Conservation (phyloP, 2,888 invertebrate genomes). For the Diloba caeruleocephala region DNA sequence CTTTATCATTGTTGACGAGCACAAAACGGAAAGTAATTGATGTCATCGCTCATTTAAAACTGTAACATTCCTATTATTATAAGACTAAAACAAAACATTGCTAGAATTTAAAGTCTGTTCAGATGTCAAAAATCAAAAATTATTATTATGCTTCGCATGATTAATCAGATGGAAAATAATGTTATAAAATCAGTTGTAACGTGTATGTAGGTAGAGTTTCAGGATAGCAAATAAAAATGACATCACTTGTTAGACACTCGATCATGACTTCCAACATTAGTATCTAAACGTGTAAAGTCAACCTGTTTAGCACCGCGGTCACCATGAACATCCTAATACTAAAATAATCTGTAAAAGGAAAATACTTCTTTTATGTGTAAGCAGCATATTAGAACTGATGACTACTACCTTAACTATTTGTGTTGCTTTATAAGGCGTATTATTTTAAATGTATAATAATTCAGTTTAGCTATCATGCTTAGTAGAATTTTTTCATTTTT, state of each 20-base stretch:
- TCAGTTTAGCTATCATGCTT: too few species aligned
- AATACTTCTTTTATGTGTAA: conserved; percentile 5
- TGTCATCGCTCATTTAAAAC: conserved; percentile 24
- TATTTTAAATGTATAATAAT: background rate
- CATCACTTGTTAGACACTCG: conserved; percentile 14
- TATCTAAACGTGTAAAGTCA: conserved; percentile 1
- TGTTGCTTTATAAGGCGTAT: background rate
- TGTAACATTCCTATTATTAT: background rate
- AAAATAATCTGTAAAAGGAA: conserved; percentile 3
- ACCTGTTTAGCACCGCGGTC: conserved; percentile 15
- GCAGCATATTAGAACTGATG: background rate
- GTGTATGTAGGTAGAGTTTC: conserved; percentile 3
- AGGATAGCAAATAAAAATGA: conserved; percentile 11
- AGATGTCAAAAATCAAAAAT: too few species aligned
- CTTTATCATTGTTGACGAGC: conserved; percentile 35
- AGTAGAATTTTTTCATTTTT: too few species aligned
- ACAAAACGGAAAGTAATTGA: conserved; percentile 30
- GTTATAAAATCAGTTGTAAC: conserved; percentile 3
- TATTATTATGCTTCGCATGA: too few species aligned
- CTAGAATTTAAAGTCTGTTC: too few species aligned
- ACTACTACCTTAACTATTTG: background rate
- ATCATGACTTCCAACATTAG: conserved; percentile 14
- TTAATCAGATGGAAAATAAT: background rate
- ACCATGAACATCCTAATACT: conserved; percentile 13
- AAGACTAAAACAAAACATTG: conserved; percentile 7